Conservation (phyloP, 2,113 vertebrate species). For the Condylura cristata region DNA sequence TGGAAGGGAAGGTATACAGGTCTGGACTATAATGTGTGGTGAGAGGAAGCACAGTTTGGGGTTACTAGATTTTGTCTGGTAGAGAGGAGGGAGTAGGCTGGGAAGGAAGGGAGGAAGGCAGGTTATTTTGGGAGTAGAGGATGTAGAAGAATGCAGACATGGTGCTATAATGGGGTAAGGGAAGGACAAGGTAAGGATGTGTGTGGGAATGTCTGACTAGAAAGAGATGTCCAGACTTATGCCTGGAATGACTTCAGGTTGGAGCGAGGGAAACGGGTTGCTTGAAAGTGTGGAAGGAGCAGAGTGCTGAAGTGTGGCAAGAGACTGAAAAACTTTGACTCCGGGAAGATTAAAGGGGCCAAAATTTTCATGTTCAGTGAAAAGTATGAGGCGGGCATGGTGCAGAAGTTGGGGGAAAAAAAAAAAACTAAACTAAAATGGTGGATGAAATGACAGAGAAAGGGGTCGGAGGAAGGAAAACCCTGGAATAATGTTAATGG, state of each 20-base stretch:
- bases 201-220: not conserved
- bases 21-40: not conserved
- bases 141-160: not conserved
- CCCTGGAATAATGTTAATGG: conserved; percentile 4
- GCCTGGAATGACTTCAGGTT: not conserved
- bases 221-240: not conserved
- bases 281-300: not conserved
- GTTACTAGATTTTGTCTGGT: not conserved
- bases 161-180: not conserved
- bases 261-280: conserved; percentile 14
- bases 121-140: not conserved
- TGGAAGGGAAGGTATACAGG: not conserved
- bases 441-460: not conserved
- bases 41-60: not conserved
- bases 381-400: not conserved
- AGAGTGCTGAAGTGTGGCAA: not conserved
- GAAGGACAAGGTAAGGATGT: not conserved
- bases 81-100: not conserved
- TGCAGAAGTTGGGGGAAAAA: conserved; percentile 15
- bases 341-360: conserved; percentile 3
- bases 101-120: not conserved
- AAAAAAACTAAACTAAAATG: not conserved
- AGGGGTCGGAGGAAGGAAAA: not conserved
- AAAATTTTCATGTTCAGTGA: conserved; percentile 21
- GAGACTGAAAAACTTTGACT: conserved; percentile 31